These are phyloP conservation scores for Drosophila mojavensis DNA, from an alignment of 1,140 invertebrate species.

Conservation along the genomic window DNA sequence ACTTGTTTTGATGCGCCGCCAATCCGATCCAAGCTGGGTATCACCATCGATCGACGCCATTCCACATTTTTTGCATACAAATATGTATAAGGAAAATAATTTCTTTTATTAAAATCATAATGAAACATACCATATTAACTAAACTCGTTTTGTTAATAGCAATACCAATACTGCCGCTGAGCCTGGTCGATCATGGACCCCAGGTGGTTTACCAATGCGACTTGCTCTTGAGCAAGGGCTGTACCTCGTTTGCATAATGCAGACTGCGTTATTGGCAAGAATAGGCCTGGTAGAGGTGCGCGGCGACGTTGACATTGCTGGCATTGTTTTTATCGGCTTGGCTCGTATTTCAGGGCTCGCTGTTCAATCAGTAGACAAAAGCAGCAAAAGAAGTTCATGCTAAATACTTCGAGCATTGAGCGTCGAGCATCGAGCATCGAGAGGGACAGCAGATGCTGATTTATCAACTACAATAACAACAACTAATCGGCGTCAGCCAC, in stretches of 20 bases:
- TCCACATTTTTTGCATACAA: slow-evolving; percentile 60
- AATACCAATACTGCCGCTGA: slow-evolving; percentile 30
- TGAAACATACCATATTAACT: slow-evolving; percentile 44
- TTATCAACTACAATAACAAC: slow-evolving; percentile 19
- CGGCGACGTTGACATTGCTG: slow-evolving; percentile 27
- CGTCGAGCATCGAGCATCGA: slow-evolving; percentile 15
- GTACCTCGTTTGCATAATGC: slow-evolving; percentile 59
- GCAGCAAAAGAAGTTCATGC: slow-evolving; percentile 68
- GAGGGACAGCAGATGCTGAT: slow-evolving; percentile 27
- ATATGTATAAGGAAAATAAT: slow-evolving; percentile 67
- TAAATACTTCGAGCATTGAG: slow-evolving; percentile 50
- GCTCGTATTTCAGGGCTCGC: slow-evolving; percentile 54
- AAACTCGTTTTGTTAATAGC: slow-evolving; percentile 55
- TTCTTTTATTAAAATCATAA: slow-evolving; percentile 68
- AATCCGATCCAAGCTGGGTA: slow-evolving; percentile 40
- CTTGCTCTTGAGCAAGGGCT: slow-evolving; percentile 42
- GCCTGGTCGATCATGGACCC: slow-evolving; percentile 20
- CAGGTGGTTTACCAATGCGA: slow-evolving; percentile 28
- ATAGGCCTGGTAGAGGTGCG: slow-evolving; percentile 65
- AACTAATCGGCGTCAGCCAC: neutral
- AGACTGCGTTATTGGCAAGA: slow-evolving; percentile 65
- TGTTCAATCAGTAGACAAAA: slow-evolving; percentile 68
- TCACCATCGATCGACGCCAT: slow-evolving; percentile 23
- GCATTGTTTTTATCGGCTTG: slow-evolving; percentile 63
- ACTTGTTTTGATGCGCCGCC: slow-evolving; percentile 63